phyloP scores from a whole-genome alignment of 2,797 vertebrate genomes.

The Myoxocephalus aenaeus region DNA sequence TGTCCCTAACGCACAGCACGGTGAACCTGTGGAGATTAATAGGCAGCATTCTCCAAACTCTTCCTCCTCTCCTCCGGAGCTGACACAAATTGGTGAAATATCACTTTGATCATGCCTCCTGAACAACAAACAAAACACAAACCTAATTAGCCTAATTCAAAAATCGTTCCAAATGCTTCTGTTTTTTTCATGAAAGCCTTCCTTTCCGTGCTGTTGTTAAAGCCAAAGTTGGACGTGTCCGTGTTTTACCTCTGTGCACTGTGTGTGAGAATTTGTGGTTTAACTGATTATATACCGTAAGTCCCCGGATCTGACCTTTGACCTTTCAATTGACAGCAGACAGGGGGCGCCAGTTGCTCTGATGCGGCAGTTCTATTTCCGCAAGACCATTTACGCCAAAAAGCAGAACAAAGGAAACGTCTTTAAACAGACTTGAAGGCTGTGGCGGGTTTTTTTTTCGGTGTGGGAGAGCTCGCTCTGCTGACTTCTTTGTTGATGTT shows the following conservation, averaged over 20 bases:
- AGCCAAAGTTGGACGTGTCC: constrained; percentile 60
- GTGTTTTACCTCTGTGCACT: constrained; percentile 28
- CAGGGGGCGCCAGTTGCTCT: constrained; percentile 10
- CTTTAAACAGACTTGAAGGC: constrained; percentile 16
- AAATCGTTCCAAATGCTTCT: constrained; percentile 79
- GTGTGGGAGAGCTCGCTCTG: constrained; percentile 27
- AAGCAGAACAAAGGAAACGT: constrained; percentile 35
- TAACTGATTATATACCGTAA: constrained; percentile 6
- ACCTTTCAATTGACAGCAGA: constrained; percentile 43
- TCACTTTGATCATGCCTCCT: constrained; percentile 84
- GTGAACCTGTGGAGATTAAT: constrained; percentile 80
- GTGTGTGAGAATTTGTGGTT: neutral
- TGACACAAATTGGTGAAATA: constrained; percentile 85
- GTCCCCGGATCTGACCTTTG: constrained; percentile 56
- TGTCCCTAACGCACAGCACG: constrained; percentile 70
- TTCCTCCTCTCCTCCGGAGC: constrained; percentile 74
- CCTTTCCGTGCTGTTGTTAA: constrained; percentile 48
- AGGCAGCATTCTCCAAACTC: constrained; percentile 76
- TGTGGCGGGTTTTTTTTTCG: constrained; percentile 7
- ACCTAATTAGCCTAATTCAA: constrained; percentile 84
- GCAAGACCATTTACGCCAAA: constrained; percentile 9
- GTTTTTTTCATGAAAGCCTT: constrained; percentile 71
- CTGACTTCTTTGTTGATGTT: constrained; percentile 47
- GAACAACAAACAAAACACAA: constrained; percentile 84
- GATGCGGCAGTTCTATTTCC: constrained; percentile 17